These are phyloP conservation scores for Cromileptes altivelis DNA, from an alignment of 2,113 vertebrate genomes.

Conservation along the genomic window DNA sequence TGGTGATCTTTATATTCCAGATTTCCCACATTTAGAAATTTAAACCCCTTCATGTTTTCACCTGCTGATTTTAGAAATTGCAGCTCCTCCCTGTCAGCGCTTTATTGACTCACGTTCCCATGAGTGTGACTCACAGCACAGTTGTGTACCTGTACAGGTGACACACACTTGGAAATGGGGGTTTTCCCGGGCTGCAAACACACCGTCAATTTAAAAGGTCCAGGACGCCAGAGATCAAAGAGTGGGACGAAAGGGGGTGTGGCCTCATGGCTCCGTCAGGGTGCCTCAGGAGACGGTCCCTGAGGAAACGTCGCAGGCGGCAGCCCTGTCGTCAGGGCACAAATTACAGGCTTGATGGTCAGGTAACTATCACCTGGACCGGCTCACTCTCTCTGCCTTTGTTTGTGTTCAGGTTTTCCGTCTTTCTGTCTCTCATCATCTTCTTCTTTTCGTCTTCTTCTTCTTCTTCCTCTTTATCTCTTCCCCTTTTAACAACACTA, in stretches of 20 bases:
- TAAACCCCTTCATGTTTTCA: not conserved
- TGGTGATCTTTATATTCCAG: not conserved
- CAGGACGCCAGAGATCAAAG: conserved; percentile 70
- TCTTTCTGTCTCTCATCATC: conserved; percentile 12
- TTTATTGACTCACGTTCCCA: not conserved
- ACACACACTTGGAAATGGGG: conserved; percentile 23
- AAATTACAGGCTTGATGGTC: conserved; percentile 74
- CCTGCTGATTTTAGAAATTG: not conserved
- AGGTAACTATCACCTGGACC: conserved; percentile 76
- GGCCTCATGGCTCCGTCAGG: conserved; percentile 58
- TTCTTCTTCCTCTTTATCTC: not conserved
- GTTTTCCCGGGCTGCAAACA: conserved; percentile 44
- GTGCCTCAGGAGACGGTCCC: conserved; percentile 59
- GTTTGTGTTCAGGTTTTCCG: conserved; percentile 29
- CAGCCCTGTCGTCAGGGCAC: conserved; percentile 51
- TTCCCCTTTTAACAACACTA: not conserved
- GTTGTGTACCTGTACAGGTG: conserved; percentile 45
- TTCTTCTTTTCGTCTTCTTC: not conserved
- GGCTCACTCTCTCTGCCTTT: conserved; percentile 61
- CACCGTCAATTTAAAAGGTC: conserved; percentile 59
- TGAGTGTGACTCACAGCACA: conserved; percentile 38
- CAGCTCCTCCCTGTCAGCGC: not conserved
- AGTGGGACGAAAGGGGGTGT: conserved; percentile 51
- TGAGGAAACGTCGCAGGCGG: conserved; percentile 56
- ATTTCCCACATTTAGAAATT: not conserved